phyloP scores from a whole-genome alignment of 2,113 vertebrate species.

The Takifugu bimaculatus region DNA sequence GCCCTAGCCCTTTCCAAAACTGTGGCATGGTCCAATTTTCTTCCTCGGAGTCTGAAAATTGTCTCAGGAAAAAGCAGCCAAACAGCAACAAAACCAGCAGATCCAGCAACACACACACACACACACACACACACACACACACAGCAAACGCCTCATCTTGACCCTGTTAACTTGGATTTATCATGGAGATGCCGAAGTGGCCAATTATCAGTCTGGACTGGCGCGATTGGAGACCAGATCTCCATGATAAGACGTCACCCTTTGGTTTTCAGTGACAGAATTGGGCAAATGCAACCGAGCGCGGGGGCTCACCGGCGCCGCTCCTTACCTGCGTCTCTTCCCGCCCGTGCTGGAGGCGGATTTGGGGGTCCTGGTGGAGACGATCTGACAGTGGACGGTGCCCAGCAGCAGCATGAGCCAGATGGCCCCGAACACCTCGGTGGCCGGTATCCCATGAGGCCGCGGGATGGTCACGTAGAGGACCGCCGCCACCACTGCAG shows the following conservation, averaged over 20 bases:
- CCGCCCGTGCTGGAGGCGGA: constrained; percentile 79
- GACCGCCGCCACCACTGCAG: constrained; percentile 82
- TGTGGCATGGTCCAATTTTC: constrained; percentile 45
- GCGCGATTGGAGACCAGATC: background rate
- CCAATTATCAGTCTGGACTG: background rate
- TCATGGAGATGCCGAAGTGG: constrained; percentile 26
- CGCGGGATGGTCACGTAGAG: constrained; percentile 82
- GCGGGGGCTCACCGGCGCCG: background rate
- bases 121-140: constrained; percentile 35
- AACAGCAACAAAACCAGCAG: constrained; percentile 9
- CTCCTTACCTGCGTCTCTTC: constrained; percentile 87
- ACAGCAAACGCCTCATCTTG: constrained; percentile 23
- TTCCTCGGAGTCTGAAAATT: constrained; percentile 42
- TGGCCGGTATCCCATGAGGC: constrained; percentile 87
- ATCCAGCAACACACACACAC: constrained; percentile 10
- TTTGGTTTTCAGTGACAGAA: background rate
- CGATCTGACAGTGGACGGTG: constrained; percentile 98
- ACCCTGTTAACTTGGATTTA: constrained; percentile 24
- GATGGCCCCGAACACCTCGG: constrained; percentile 88
- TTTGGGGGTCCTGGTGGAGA: constrained; percentile 94
- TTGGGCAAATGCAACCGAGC: too few relatives aligned
- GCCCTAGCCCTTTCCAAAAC: constrained; percentile 31
- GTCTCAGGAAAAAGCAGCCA: constrained; percentile 14
- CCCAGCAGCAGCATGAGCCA: constrained; percentile 97
- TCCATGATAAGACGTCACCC: constrained; percentile 28